These are phyloP conservation scores for Timandra comae DNA, from an alignment of 2,888 invertebrate species.

Conservation along the genomic window DNA sequence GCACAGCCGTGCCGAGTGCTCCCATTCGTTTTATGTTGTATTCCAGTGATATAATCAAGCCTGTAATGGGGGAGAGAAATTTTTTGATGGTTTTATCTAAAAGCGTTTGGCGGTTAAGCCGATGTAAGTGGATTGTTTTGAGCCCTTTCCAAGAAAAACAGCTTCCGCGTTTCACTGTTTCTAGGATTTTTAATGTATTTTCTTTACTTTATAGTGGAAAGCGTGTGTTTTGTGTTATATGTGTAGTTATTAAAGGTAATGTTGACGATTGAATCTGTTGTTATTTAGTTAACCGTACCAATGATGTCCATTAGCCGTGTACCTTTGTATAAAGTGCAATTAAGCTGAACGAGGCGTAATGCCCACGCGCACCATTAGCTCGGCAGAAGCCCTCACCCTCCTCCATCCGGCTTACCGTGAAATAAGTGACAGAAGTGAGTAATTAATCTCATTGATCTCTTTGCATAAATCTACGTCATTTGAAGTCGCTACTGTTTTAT, in stretches of 20 bases:
- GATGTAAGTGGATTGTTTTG: slow-evolving; percentile 17
- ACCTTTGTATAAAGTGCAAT: slow-evolving; percentile 40
- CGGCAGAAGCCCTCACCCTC: slow-evolving; percentile 24
- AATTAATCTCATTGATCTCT: slow-evolving; percentile 71
- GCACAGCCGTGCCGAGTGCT: slow-evolving; percentile 45
- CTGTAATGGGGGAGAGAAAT: slow-evolving; percentile 37
- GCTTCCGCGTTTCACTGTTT: too few relatives aligned
- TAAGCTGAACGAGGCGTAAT: slow-evolving; percentile 42
- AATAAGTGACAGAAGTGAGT: slow-evolving; percentile 60
- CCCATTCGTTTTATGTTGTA: slow-evolving; percentile 47
- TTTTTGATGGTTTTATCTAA: slow-evolving; percentile 38
- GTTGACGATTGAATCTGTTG: too few relatives aligned
- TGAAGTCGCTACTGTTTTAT: neutral
- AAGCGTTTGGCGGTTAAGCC: slow-evolving; percentile 31
- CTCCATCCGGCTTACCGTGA: slow-evolving; percentile 43
- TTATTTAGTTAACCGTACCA: slow-evolving; percentile 11
- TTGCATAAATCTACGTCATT: slow-evolving; percentile 69
- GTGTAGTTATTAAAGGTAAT: too few relatives aligned
- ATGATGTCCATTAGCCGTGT: slow-evolving; percentile 22
- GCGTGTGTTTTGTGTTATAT: too few relatives aligned
- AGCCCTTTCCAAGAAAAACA: slow-evolving; percentile 2
- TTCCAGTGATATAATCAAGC: slow-evolving; percentile 45
- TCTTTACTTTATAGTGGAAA: too few relatives aligned
- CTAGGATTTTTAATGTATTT: too few relatives aligned
- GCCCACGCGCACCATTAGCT: slow-evolving; percentile 60